A percentile compares a stretch with the other conserved stretches of the same genome.
These are phyloP conservation scores for Drosophila mayaguana DNA, from an alignment of 2,888 invertebrate species.

Conservation along the genomic window DNA sequence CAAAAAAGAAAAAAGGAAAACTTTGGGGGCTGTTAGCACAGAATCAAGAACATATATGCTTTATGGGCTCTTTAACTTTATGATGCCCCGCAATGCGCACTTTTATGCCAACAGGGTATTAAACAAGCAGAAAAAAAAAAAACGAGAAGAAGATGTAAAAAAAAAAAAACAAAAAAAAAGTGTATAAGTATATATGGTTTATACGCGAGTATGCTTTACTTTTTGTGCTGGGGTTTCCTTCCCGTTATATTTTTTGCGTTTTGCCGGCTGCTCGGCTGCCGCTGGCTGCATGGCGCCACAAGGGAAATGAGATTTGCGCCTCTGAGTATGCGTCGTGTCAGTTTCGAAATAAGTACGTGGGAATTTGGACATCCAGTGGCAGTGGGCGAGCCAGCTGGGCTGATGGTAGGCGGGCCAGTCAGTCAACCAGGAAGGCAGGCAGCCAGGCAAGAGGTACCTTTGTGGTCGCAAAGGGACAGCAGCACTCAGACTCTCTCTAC, in stretches of 20 bases:
- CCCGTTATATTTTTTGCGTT: constrained; percentile 8
- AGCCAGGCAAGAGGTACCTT: constrained; percentile 35
- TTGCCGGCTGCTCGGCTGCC: constrained; percentile 17
- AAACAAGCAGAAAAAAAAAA: constrained; percentile 1
- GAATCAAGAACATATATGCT: constrained; percentile 18
- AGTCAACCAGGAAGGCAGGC: constrained; percentile 4
- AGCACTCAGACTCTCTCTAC: constrained; percentile 1
- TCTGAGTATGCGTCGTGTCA: constrained; percentile 69
- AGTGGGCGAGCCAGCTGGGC: constrained; percentile 19
- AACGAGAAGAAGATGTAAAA: constrained; percentile 1
- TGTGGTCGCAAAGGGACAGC: constrained; percentile 57
- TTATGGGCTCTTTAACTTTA: constrained; percentile 23
- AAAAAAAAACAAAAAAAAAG: background rate
- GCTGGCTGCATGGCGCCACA: constrained; percentile 55
- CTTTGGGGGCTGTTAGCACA: constrained; percentile 14
- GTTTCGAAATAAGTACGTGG: constrained; percentile 66
- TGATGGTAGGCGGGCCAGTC: constrained; percentile 2
- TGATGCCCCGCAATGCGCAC: constrained; percentile 10
- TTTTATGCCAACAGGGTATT: constrained; percentile 52
- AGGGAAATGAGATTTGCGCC: constrained; percentile 77
- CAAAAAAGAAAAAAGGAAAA: background rate
- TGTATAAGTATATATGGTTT: constrained; percentile 31
- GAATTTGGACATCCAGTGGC: constrained; percentile 57
- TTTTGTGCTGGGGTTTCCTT: constrained; percentile 30
- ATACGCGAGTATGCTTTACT: constrained; percentile 44